Evolutionary conservation across 2,113 vertebrate species (phyloP).

Genomic region (Octodon degus): DNA sequence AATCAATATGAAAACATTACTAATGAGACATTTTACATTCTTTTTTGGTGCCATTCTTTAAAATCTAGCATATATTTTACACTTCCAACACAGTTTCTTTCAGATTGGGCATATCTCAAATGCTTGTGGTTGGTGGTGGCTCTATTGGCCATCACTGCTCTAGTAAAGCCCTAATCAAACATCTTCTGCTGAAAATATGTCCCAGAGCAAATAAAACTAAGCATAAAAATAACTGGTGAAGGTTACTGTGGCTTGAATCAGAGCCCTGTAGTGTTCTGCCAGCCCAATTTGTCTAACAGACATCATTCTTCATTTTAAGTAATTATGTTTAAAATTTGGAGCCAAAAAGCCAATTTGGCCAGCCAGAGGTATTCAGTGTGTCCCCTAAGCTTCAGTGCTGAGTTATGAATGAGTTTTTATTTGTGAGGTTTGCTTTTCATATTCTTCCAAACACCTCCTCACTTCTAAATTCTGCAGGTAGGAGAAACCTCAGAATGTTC

Average conservation of each 20-base stretch:
- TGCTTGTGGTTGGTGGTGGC: not conserved
- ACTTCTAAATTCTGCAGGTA: not conserved
- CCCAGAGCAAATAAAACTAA: not conserved
- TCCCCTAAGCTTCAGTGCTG: not conserved
- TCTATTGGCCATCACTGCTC: not conserved
- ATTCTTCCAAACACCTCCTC: not conserved
- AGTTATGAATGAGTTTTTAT: not conserved
- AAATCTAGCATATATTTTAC: not conserved
- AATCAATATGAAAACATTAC: constrained; percentile 14
- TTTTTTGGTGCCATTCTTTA: not conserved
- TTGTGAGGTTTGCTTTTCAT: not conserved
- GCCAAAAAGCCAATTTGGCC: not conserved
- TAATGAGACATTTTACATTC: not conserved
- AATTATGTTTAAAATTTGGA: not conserved
- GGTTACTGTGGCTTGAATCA: not conserved
- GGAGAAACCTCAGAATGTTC: not conserved
- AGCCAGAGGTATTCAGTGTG: not conserved
- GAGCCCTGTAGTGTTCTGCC: not conserved
- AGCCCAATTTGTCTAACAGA: not conserved
- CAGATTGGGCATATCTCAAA: not conserved
- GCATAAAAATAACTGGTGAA: not conserved
- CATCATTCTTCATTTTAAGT: not conserved
- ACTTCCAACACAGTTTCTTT: not conserved
- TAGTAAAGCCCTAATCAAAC: not conserved
- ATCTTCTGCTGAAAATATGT: not conserved